These are phyloP conservation scores for Chionomys nivalis DNA, from an alignment of 2,113 vertebrate species.

Conservation along the genomic window DNA sequence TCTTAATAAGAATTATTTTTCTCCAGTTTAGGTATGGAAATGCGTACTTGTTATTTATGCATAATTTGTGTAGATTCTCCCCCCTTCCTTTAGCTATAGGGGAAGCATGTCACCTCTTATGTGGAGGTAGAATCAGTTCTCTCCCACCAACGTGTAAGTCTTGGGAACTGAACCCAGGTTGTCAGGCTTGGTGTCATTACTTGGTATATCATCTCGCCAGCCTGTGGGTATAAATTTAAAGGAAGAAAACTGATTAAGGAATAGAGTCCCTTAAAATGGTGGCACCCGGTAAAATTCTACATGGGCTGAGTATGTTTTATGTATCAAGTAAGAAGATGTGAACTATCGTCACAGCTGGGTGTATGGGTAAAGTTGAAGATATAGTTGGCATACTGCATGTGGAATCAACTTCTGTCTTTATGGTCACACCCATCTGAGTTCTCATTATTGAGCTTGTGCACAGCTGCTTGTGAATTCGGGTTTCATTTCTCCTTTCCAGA, in stretches of 20 bases:
- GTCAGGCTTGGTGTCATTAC: not conserved
- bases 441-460: not conserved
- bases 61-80: no score
- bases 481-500: not conserved
- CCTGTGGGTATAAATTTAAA: constrained; percentile 25
- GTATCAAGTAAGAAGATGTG: not conserved
- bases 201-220: not conserved
- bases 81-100: not conserved
- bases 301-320: not conserved
- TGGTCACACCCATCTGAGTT: not conserved
- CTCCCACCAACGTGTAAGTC: not conserved
- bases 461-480: not conserved
- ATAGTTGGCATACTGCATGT: not conserved
- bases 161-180: not conserved
- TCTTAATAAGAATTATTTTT: constrained; percentile 25
- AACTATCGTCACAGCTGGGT: not conserved
- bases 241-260: not conserved
- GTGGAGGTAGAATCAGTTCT: not conserved
- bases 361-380: not conserved
- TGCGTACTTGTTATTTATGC: not conserved
- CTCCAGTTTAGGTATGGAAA: not conserved
- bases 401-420: not conserved
- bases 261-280: not conserved
- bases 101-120: not conserved
- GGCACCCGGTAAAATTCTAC: not conserved